A percentile compares a stretch with the other conserved stretches of the same genome.
These are phyloP conservation scores for Notothenia coriiceps DNA, from an alignment of 2,113 vertebrate genomes.

Conservation along the genomic window DNA sequence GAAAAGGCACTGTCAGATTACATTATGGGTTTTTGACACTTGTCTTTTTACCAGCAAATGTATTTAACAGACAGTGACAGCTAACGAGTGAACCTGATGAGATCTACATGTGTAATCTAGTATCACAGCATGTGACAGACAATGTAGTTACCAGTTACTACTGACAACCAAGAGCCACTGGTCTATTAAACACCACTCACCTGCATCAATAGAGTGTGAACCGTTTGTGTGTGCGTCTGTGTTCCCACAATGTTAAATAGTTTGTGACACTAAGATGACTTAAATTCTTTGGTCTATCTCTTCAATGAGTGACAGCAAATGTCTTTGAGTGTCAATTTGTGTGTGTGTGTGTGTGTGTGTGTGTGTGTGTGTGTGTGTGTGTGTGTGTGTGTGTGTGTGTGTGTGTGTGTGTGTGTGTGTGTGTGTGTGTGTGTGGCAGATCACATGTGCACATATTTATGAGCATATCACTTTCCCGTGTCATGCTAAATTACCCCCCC, in stretches of 20 bases:
- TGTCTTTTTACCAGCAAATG: background rate
- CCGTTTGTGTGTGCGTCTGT: slow-evolving; percentile 26
- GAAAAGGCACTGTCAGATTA: background rate
- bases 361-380: slow-evolving; percentile 28
- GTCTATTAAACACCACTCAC: slow-evolving; percentile 90
- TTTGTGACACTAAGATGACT: slow-evolving; percentile 10
- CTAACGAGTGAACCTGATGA: background rate
- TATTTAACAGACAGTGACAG: slow-evolving; percentile 4
- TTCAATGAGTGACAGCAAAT: background rate
- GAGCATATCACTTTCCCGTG: slow-evolving; percentile 97
- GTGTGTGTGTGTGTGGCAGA: slow-evolving; percentile 76
- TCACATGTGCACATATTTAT: slow-evolving; percentile 68
- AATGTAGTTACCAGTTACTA: slow-evolving; percentile 79
- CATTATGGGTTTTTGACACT: background rate
- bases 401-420: slow-evolving; percentile 2
- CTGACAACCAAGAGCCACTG: slow-evolving; percentile 85
- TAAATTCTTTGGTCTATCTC: background rate
- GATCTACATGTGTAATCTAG: background rate
- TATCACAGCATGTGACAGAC: slow-evolving; percentile 68
- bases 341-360: no score
- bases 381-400: slow-evolving; percentile 75
- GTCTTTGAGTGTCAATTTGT: slow-evolving; percentile 12
- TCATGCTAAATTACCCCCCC: slow-evolving; percentile 98
- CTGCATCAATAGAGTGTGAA: slow-evolving; percentile 90
- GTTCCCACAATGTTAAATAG: background rate